Evolutionary conservation across 2,113 vertebrate genomes (phyloP).

Genomic region (Galeopterus variegatus): DNA sequence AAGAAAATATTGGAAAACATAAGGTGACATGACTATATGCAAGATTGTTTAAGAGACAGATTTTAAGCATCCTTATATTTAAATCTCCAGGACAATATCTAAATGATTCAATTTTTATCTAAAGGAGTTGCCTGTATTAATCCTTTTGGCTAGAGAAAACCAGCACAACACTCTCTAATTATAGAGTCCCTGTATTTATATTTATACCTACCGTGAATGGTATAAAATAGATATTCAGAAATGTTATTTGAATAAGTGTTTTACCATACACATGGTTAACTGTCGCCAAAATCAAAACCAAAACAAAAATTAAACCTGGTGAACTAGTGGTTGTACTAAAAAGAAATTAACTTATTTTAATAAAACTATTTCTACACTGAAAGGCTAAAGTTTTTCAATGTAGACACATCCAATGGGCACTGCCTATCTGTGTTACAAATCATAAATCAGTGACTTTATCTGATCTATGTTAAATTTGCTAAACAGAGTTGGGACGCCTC

Average conservation of each 20-base stretch:
- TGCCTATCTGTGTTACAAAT: not conserved
- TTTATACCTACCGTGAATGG: not conserved
- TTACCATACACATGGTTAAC: not conserved
- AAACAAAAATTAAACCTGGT: not conserved
- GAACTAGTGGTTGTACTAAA: not conserved
- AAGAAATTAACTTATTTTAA: not conserved
- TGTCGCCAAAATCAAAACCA: not conserved
- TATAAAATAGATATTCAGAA: slow-evolving; percentile 23
- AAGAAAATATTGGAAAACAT: not conserved
- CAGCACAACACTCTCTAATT: not conserved
- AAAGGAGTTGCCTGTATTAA: not conserved
- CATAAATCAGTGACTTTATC: slow-evolving; percentile 1
- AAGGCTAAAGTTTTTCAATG: not conserved
- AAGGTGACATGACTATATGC: not conserved
- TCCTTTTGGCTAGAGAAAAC: not conserved
- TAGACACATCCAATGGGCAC: not conserved
- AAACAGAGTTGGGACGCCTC: not conserved
- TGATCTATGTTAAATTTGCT: slow-evolving; percentile 56
- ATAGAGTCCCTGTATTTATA: not conserved
- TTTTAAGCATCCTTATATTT: not conserved
- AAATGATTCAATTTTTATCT: not conserved
- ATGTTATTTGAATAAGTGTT: not conserved
- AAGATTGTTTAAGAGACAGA: not conserved
- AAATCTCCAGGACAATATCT: not conserved
- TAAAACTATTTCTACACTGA: not conserved